Evolutionary conservation across 1,140 invertebrate species (phyloP), one percentile per base, ranked within the genome.

Genomic region (Nylanderia fulva): DNA sequence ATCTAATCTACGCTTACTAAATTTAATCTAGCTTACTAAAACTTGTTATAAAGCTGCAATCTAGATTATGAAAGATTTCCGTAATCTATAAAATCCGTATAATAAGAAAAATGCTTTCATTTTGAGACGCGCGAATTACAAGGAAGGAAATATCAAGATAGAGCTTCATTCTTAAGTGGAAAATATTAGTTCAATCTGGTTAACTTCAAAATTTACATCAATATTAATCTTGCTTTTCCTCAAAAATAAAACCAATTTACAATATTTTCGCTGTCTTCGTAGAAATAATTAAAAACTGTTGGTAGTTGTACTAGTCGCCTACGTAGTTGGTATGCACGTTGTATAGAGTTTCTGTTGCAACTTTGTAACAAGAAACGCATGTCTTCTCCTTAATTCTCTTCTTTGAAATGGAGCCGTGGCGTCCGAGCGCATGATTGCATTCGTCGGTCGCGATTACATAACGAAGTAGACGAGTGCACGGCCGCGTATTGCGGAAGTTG

Each of bases 361-460:
- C 66, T 71, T 80, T 80, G 64, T 71, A 80, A 69, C 77, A 48
- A 82, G 77, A 36, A 56, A 39, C 36, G 64, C 56, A 80, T 42
- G 63, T 72, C 64, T 71, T 52, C 52, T 58, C 48, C 77, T 80
- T 80, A 71, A 80, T 80, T 71, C 48, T 21, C 68, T 42, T 82
- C 77, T 82, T 82, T 82, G 77, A 82, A 82, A 71, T 58, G 52
- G 66, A 82, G 56, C 80, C 60, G 42, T 64, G 71, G 80, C 69
- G 80, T 75, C 80, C 69, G 56, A 48, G 71, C 42, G 71, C 42
- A 76, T 76, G 80, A 74, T 76, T 76, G 58, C 80, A 84, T 84
- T 76, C 80, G 69, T 74, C 80, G 80, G 80, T 84, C 80, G 80
- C 80, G 80, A 84, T 76, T 76, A 64, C 71, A 48, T 84, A 84